phyloP scores from a whole-genome alignment of 2,888 invertebrate genomes.

The Spilosoma lubricipeda region DNA sequence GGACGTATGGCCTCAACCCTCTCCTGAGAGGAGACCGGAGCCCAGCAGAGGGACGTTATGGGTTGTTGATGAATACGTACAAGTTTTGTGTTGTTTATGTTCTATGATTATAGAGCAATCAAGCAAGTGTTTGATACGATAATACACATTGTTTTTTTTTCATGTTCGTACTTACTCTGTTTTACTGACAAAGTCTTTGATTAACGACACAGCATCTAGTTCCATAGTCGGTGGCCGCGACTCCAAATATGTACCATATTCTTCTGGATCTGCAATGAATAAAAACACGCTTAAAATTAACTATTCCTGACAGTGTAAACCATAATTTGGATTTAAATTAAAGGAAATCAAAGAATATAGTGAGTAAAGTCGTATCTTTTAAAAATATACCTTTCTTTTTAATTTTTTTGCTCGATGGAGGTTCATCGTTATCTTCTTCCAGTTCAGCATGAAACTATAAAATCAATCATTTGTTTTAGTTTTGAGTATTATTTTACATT shows the following conservation, averaged over 20 bases:
- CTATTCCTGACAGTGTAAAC: background rate
- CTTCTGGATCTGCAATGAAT: constrained; percentile 79
- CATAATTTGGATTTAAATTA: no score
- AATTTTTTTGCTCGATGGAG: constrained; percentile 57
- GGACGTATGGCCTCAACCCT: no score
- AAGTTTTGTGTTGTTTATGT: background rate
- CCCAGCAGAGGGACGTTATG: no score
- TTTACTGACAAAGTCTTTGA: constrained; percentile 85
- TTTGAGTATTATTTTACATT: background rate
- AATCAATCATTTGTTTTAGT: background rate
- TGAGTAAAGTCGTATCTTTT: background rate
- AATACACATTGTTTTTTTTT: background rate
- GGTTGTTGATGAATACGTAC: no score
- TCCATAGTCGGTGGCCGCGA: constrained; percentile 90
- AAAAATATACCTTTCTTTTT: constrained; percentile 66
- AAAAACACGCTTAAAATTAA: background rate
- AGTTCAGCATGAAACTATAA: constrained; percentile 91
- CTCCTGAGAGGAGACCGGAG: no score
- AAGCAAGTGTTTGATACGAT: background rate
- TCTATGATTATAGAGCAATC: background rate
- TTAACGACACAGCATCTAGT: constrained; percentile 87
- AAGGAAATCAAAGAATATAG: no score
- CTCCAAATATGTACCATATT: constrained; percentile 88
- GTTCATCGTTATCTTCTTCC: constrained; percentile 67
- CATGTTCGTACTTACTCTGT: constrained; percentile 79